Evolutionary conservation across 2,113 vertebrate genomes (phyloP).

Genomic region (Elanoides forficatus): DNA sequence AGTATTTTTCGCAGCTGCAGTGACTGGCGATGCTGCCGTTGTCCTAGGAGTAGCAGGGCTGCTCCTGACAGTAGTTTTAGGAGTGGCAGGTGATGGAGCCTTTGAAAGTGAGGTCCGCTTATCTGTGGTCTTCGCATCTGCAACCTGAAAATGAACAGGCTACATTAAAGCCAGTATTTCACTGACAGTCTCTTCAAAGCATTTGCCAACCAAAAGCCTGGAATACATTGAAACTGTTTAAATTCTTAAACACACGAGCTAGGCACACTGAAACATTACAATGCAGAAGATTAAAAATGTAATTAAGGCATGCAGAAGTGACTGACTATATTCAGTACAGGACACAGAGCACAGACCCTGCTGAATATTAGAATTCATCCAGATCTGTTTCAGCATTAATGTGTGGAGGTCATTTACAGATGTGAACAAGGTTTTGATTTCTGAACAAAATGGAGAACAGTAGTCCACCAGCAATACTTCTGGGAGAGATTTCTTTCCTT

Average conservation of each 20-base stretch:
- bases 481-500: neutral
- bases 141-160: neutral
- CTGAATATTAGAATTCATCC: neutral
- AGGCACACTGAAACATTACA: neutral
- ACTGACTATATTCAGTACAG: rapidly evolving
- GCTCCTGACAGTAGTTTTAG: slow-evolving; percentile 35
- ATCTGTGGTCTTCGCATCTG: slow-evolving; percentile 75
- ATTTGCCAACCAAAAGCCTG: neutral
- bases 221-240: rapidly evolving
- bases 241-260: neutral
- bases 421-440: neutral
- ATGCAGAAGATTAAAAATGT: neutral
- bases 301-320: neutral
- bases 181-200: rapidly evolving
- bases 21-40: slow-evolving; percentile 47
- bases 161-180: rapidly evolving
- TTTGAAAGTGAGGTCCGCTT: slow-evolving; percentile 75
- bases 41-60: slow-evolving; percentile 60
- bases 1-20: neutral
- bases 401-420: neutral
- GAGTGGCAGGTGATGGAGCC: slow-evolving; percentile 21
- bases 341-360: neutral
- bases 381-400: rapidly evolving
- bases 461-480: neutral
- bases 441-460: neutral